Conservation (phyloP, 2,888 invertebrate species). For the Platycheirus albimanus region DNA sequence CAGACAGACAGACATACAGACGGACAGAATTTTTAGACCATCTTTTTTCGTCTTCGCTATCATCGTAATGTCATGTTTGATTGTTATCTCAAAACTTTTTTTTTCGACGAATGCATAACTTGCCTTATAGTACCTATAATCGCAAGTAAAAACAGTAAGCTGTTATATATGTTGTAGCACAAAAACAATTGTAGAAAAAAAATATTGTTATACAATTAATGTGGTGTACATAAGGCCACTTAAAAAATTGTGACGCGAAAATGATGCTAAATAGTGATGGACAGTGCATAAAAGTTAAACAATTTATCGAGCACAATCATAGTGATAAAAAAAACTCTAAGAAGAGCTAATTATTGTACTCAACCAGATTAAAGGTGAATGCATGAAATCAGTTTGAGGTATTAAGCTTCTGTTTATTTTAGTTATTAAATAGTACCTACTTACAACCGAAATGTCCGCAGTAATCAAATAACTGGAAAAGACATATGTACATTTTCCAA, state of each 20-base stretch:
- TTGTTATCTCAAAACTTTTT: too few relatives aligned
- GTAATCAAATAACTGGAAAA: slow-evolving; percentile 6
- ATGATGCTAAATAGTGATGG: background rate
- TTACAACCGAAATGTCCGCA: background rate
- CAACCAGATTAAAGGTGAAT: background rate
- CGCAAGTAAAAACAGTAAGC: too few relatives aligned
- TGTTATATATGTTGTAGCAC: too few relatives aligned
- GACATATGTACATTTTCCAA: background rate
- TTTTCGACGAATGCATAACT: too few relatives aligned
- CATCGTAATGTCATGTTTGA: too few relatives aligned
- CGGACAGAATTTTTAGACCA: too few relatives aligned
- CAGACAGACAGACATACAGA: too few relatives aligned
- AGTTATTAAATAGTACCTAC: background rate
- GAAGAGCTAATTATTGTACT: background rate
- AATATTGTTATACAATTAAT: slow-evolving; percentile 1
- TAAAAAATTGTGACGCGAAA: background rate
- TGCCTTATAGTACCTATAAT: too few relatives aligned
- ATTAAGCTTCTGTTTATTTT: background rate
- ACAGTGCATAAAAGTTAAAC: background rate
- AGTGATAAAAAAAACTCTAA: background rate
- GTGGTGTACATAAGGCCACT: background rate
- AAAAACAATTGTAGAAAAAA: background rate
- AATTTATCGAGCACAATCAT: background rate
- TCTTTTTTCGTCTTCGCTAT: too few relatives aligned
- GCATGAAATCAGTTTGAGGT: background rate